These are phyloP conservation scores for Lucifuga dentata DNA, from an alignment of 2,113 vertebrate genomes.

Conservation along the genomic window DNA sequence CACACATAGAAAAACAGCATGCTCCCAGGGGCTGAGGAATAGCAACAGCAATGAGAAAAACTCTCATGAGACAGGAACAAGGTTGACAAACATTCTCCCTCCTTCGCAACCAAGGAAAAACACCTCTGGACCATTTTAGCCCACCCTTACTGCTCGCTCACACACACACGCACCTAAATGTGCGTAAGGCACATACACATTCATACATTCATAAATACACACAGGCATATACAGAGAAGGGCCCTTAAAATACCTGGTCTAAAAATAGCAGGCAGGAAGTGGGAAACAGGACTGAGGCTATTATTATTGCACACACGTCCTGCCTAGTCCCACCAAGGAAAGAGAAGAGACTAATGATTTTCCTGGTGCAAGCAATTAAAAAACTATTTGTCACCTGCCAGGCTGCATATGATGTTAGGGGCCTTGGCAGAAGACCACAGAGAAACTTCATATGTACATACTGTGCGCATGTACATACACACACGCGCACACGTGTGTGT, in stretches of 20 bases:
- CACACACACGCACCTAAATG: slow-evolving; percentile 11
- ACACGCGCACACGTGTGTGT: slow-evolving; percentile 29
- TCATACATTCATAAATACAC: slow-evolving; percentile 16
- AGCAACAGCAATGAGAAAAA: slow-evolving; percentile 69
- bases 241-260: slow-evolving; percentile 78
- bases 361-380: slow-evolving; percentile 93
- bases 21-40: slow-evolving; percentile 59
- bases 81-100: slow-evolving; percentile 67
- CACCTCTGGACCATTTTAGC: slow-evolving; percentile 64
- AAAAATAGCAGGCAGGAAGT: slow-evolving; percentile 81
- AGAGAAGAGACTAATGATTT: slow-evolving; percentile 89
- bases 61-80: slow-evolving; percentile 65
- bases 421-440: slow-evolving; percentile 75
- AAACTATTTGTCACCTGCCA: slow-evolving; percentile 91
- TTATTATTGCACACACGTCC: slow-evolving; percentile 86
- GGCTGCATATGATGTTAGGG: slow-evolving; percentile 80
- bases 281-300: slow-evolving; percentile 73
- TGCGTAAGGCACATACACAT: not conserved
- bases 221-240: slow-evolving; percentile 42
- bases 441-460: slow-evolving; percentile 51
- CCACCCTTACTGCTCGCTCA: slow-evolving; percentile 28
- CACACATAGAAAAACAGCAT: slow-evolving; percentile 43
- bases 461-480: slow-evolving; percentile 41
- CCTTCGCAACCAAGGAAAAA: slow-evolving; percentile 58
- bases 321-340: slow-evolving; percentile 80